Conservation (phyloP, 1,140 invertebrate species). For the Caenorhabditis tropicalis region DNA sequence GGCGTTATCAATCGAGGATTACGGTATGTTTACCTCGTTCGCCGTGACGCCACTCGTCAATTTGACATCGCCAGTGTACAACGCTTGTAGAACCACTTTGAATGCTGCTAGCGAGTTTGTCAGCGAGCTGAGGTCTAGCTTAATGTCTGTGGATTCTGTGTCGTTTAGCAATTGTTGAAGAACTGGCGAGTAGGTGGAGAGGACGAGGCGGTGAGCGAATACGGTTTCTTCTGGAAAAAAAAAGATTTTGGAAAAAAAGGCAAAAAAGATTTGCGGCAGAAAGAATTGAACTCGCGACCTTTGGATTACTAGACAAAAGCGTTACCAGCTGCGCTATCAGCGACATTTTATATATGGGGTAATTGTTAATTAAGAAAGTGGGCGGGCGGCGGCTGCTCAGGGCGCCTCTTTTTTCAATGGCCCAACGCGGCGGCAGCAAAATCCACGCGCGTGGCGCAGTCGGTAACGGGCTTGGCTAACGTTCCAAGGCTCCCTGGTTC, state of each 20-base stretch:
- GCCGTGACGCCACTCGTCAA: not conserved
- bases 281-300: not conserved
- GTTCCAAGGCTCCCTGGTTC: too few species aligned
- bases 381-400: too few species aligned
- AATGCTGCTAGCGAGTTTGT: constrained; percentile 59
- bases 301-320: too few species aligned
- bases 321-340: too few species aligned
- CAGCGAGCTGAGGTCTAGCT: constrained; percentile 53
- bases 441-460: too few species aligned
- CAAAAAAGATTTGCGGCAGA: not conserved
- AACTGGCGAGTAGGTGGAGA: constrained; percentile 55
- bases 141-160: not conserved
- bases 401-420: too few species aligned
- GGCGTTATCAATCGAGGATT: not conserved
- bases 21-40: constrained; percentile 33
- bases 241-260: not conserved
- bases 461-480: too few species aligned
- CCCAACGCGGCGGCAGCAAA: too few species aligned
- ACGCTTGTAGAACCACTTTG: constrained; percentile 55
- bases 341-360: too few species aligned
- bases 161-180: constrained; percentile 49
- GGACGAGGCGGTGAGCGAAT: constrained; percentile 59
- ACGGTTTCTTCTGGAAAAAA: constrained; percentile 58
- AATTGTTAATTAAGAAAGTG: too few species aligned
- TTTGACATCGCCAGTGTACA: constrained; percentile 60